Evolutionary conservation across 53 echinoderm and acorn worm species (phyloP), one percentile per base, ranked within the genome.

Genomic region (Apostichopus leukothele): DNA sequence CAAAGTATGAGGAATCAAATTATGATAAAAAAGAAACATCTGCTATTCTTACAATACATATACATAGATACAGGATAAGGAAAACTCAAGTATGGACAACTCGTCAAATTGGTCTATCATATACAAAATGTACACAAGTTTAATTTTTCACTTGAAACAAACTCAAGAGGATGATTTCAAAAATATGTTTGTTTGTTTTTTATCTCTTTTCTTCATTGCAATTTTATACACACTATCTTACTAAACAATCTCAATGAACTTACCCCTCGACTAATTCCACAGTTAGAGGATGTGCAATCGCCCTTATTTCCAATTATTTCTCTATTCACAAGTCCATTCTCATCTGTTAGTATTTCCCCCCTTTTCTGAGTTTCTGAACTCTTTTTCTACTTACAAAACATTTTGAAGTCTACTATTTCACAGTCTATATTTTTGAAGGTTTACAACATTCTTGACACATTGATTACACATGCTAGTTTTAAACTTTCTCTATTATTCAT

Each of bases 121-220:
- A 63, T 85, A 85, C 85, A 85, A 81, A 39, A 85, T 85, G 85
- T 85, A 85, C 85, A 85, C 61, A 54, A 79, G 19, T 52, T 79
- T 53, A 79, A 39, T 53, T 50, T 79, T 19, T 79, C n/a, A 19
- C 9, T 19, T 63, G 39, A 39, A 39, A 16, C 63, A 63, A 63
- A 71, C 18, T 71, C 71, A 71, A 18, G 71, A 18, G 59, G 81
- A 54, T 57, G 57, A 81, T 54, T 59, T 81, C 55, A 81, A 81
- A 81, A 81, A 81, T 81, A 81, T 81, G 59, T 19, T 54, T 81
- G 12, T 74, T 74, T 39, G 39, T 39, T 39, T 39, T 39, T 39
- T 39, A 39, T 39, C 39, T 39, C 77, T 51, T 77, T 54, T 81
- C 81, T 81, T 54, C 81, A 57, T 81, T 81, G 53, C 25, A 81